A percentile compares a stretch with the other conserved stretches of the same genome.
Evolutionary conservation across 1,140 invertebrate genomes (phyloP).

Genomic region (Micrasema longulum): DNA sequence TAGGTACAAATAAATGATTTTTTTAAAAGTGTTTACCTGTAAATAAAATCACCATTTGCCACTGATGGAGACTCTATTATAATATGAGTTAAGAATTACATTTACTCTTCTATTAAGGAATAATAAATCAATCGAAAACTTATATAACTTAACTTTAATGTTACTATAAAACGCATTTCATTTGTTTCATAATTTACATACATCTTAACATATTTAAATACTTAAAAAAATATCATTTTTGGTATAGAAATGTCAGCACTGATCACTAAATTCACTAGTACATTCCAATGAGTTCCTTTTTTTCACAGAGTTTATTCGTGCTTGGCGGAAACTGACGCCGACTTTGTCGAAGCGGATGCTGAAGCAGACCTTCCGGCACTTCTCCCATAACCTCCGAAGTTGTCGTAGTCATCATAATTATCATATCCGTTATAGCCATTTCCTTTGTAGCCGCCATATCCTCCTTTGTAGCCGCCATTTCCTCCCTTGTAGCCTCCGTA

Average conservation of each 20-base stretch:
- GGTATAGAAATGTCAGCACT: constrained; percentile 26
- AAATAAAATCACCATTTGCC: too few species aligned
- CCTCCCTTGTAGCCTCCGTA: constrained; percentile 46
- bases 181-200: too few species aligned
- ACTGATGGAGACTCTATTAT: too few species aligned
- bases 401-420: constrained; percentile 29
- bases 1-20: too few species aligned
- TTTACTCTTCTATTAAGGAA: too few species aligned
- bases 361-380: constrained; percentile 47
- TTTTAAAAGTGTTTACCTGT: too few species aligned
- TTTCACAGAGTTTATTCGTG: constrained; percentile 54
- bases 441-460: constrained; percentile 35
- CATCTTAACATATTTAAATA: too few species aligned
- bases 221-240: constrained; percentile 23
- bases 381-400: constrained; percentile 38
- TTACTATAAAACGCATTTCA: too few species aligned
- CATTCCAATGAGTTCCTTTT: constrained; percentile 4
- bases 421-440: constrained; percentile 45
- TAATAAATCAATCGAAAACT: too few species aligned
- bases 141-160: too few species aligned
- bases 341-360: constrained; percentile 30
- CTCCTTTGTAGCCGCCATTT: constrained; percentile 38
- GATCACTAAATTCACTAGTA: neutral
- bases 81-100: too few species aligned
- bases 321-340: constrained; percentile 22